phyloP scores from a whole-genome alignment of 2,113 vertebrate genomes.

The Nansenia antarctica region DNA sequence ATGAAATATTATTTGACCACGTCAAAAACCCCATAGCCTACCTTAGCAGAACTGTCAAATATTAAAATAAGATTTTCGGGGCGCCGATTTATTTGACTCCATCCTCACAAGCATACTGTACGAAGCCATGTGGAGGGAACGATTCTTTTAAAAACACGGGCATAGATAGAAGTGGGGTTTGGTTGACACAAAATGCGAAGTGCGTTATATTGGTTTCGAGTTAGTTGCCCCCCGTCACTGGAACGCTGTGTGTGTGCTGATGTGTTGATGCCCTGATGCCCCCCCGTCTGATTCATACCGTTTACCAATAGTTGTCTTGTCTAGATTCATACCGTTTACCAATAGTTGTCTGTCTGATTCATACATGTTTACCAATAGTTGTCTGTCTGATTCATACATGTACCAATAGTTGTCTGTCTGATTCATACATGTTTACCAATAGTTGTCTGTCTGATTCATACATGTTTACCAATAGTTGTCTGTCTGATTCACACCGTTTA shows the following conservation, averaged over 20 bases:
- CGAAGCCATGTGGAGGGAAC: not conserved
- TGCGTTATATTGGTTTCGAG: slow-evolving; percentile 16
- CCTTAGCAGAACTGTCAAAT: slow-evolving; percentile 27
- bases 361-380: no score
- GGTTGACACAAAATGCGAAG: slow-evolving; percentile 52
- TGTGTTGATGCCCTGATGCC: no score
- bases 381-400: no score
- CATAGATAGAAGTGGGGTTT: slow-evolving; percentile 21
- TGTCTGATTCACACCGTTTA: no score
- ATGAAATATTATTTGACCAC: slow-evolving; percentile 48
- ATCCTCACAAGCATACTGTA: slow-evolving; percentile 11
- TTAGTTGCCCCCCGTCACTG: not conserved
- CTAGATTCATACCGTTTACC: no score
- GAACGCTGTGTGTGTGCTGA: slow-evolving; percentile 12
- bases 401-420: no score
- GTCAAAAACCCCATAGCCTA: slow-evolving; percentile 4
- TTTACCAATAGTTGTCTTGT: slow-evolving; percentile 29
- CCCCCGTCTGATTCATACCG: slow-evolving; percentile 26
- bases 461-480: no score
- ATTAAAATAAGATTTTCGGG: slow-evolving; percentile 13
- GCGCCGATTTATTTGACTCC: slow-evolving; percentile 2
- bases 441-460: no score
- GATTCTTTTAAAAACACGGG: no score
- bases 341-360: no score
- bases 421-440: no score